Conservation (phyloP, 2,888 invertebrate genomes). For the Melikaiella ostensackeni region DNA sequence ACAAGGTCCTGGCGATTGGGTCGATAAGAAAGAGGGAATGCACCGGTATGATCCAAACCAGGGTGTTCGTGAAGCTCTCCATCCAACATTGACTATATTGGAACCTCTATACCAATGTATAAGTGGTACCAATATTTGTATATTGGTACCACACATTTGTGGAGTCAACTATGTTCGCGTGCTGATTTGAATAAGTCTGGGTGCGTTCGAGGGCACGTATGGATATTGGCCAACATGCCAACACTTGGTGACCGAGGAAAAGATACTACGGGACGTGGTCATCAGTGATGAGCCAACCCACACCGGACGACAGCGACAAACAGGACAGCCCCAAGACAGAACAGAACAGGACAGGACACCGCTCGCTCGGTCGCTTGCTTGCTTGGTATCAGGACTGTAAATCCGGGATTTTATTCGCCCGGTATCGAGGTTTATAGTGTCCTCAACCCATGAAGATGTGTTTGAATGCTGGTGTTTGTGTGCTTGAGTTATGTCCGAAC, state of each 20-base stretch:
- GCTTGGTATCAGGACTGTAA: constrained; percentile 75
- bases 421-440: constrained; percentile 77
- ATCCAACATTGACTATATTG: not conserved
- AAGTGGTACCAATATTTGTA: constrained; percentile 17
- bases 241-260: constrained; percentile 47
- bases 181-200: constrained; percentile 25
- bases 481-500: constrained; percentile 73
- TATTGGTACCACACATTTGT: not conserved
- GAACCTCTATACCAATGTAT: not conserved
- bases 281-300: constrained; percentile 75
- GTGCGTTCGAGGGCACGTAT: constrained; percentile 4
- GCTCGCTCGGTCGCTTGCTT: constrained; percentile 54
- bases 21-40: constrained; percentile 60
- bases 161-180: constrained; percentile 5
- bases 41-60: constrained; percentile 12
- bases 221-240: constrained; percentile 1
- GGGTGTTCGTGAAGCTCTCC: not conserved
- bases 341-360: constrained; percentile 68
- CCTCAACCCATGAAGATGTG: constrained; percentile 64
- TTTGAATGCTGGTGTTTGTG: constrained; percentile 59
- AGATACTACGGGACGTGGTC: constrained; percentile 67
- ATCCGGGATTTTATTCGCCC: constrained; percentile 76
- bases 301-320: constrained; percentile 72
- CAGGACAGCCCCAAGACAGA: constrained; percentile 65
- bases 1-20: constrained; percentile 61